phyloP scores from a whole-genome alignment of 2,797 vertebrate genomes.

The Spondyliosoma cantharus region DNA sequence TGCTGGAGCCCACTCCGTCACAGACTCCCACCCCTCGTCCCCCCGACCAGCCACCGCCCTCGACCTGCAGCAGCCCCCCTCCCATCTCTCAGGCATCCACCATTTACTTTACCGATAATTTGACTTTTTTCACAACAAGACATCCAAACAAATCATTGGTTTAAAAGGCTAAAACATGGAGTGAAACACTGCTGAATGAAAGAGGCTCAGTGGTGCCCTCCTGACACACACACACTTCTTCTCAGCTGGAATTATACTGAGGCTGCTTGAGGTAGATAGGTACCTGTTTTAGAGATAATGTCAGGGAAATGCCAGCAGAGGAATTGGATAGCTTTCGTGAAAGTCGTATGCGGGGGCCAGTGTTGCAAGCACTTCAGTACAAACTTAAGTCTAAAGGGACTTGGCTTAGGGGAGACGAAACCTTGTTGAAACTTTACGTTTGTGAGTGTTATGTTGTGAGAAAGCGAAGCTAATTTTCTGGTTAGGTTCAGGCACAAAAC shows the following conservation, averaged over 20 bases:
- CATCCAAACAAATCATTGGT: constrained; percentile 8
- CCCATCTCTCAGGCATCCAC: constrained; percentile 33
- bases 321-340: not conserved
- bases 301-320: constrained; percentile 8
- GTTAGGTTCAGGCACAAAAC: too few species aligned
- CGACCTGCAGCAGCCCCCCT: constrained; percentile 13
- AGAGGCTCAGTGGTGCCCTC: not conserved
- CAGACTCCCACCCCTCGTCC: not conserved
- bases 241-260: not conserved
- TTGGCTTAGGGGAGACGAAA: too few species aligned
- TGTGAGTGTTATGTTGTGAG: too few species aligned
- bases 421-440: too few species aligned
- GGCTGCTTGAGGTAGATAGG: not conserved
- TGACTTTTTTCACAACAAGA: constrained; percentile 3
- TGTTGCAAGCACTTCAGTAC: too few species aligned
- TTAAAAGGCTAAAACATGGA: not conserved
- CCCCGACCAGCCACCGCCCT: not conserved
- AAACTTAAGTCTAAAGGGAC: too few species aligned
- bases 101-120: constrained; percentile 18
- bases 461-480: too few species aligned
- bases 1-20: constrained; percentile 35
- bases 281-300: not conserved
- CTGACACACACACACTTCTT: not conserved
- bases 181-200: not conserved
- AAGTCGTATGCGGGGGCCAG: not conserved